A percentile compares a stretch with the other conserved stretches of the same genome.
Evolutionary conservation across 1,140 invertebrate genomes (phyloP).

Genomic region (Armadillidium nasatum): DNA sequence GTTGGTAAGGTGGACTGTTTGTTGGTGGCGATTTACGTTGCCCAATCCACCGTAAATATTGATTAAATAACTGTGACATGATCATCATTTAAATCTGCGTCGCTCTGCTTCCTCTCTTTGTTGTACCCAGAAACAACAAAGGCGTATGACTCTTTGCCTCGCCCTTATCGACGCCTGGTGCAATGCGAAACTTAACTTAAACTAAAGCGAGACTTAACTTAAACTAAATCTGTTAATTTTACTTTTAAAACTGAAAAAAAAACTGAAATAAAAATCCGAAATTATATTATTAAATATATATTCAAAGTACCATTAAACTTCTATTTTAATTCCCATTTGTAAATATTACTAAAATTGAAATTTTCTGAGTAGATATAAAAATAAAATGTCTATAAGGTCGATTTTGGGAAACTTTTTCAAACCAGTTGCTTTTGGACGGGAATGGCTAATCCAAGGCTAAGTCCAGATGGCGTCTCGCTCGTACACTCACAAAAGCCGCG

Average conservation of each 20-base stretch:
- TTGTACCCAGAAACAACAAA: slow-evolving; percentile 32
- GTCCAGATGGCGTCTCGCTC: slow-evolving; percentile 44
- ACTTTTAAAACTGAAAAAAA: not conserved
- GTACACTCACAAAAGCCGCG: slow-evolving; percentile 42
- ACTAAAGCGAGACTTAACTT: not conserved
- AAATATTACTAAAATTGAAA: too few species aligned
- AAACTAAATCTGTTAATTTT: not conserved
- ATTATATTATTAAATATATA: slow-evolving; percentile 34
- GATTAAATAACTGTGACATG: slow-evolving; percentile 46
- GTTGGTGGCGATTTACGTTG: slow-evolving; percentile 43
- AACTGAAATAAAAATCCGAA: slow-evolving; percentile 27
- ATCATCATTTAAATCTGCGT: slow-evolving; percentile 45
- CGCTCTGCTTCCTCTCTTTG: slow-evolving; percentile 31
- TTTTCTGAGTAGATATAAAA: too few species aligned
- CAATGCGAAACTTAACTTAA: not conserved
- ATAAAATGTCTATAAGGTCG: not conserved
- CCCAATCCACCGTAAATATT: slow-evolving; percentile 45
- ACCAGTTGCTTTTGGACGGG: not conserved
- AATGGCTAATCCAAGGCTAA: slow-evolving; percentile 24
- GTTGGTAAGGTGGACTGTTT: slow-evolving; percentile 32
- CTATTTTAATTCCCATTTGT: not conserved
- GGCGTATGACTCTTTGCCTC: not conserved
- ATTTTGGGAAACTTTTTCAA: not conserved
- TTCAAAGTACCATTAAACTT: not conserved
- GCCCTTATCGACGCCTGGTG: too few species aligned